Base-by-base conservation (phyloP, 1,140 invertebrate genomes). In the Trichogramma pretiosum region DNA sequence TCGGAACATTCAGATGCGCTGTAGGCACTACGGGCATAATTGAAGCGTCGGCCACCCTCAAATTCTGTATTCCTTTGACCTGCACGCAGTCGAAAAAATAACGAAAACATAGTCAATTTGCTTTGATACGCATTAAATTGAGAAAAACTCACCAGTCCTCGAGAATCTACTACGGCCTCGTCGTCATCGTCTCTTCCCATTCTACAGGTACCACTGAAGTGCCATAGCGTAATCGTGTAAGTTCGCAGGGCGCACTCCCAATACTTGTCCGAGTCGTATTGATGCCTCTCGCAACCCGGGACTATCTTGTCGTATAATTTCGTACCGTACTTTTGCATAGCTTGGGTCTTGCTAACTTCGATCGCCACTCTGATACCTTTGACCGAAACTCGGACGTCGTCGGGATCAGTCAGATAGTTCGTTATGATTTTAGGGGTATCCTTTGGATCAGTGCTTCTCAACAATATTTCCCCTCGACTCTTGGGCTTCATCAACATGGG, bases 171-270 rank as follows among this genome's bases (percentile, higher is more conserved):
- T n/a, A n/a, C n/a, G n/a, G n/a, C n/a, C n/a, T n/a, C n/a, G n/a
- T n/a, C n/a, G n/a, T n/a, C n/a, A n/a, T 49, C 57, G 10, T 41
- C 48, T 1, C 68, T 67, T 3, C 81, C 82, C 82, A 85, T 85
- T 56, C 78, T 28, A 13, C 26, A 28, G 26, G 26, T 28, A 9
- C 26, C 26, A 7, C 7, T 9, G 13, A 9, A 13, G 13, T 28
- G 26, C 26, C 26, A 28, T 7, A 28, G 26, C 7, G 7, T 28
- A 7, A 28, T 28, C 26, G 26, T 28, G 26, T 28, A 28, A 28
- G 26, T 28, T 13, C 26, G 7, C 26, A 28, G 26, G 26, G 26
- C 26, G 26, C 26, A 28, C 26, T 28, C 26, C 26, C 26, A 28
- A 28, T 28, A 28, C 7, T 7, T 13, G 26, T 28, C 26, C 26